These are phyloP conservation scores for Ceratosolen solmsi DNA, from an alignment of 1,140 invertebrate genomes.

Conservation along the genomic window DNA sequence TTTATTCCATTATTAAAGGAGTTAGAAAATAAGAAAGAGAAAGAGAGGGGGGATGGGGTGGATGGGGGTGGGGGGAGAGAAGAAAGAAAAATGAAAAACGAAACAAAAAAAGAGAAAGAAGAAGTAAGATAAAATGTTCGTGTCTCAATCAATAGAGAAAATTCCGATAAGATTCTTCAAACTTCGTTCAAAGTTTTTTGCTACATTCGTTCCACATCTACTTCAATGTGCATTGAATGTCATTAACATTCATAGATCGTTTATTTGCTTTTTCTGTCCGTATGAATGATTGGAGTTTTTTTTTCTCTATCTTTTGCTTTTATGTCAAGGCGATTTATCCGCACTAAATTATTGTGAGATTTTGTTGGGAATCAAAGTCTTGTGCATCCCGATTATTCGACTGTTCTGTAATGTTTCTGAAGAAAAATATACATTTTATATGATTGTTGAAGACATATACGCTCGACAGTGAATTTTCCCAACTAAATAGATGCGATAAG, in stretches of 20 bases:
- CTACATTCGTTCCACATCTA: neutral
- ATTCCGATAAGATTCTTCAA: no score
- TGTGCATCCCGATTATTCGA: no score
- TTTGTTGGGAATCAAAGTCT: neutral
- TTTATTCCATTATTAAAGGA: no score
- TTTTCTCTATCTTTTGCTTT: no score
- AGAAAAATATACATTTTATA: neutral
- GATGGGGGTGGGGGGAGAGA: no score
- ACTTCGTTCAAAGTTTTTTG: neutral
- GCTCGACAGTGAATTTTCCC: no score
- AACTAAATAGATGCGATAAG: no score
- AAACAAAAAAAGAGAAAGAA: no score
- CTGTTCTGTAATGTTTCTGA: neutral
- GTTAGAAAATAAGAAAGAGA: no score
- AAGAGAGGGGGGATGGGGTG: no score
- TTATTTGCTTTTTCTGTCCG: neutral
- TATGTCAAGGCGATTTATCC: neutral
- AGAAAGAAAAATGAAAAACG: no score
- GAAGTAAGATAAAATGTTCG: no score
- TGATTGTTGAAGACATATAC: neutral
- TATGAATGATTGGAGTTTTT: neutral
- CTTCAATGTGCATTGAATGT: neutral
- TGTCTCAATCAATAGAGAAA: neutral
- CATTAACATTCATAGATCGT: neutral
- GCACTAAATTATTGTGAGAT: neutral